Conservation (phyloP, 2,888 invertebrate genomes). For the Zaprionus bogoriensis region DNA sequence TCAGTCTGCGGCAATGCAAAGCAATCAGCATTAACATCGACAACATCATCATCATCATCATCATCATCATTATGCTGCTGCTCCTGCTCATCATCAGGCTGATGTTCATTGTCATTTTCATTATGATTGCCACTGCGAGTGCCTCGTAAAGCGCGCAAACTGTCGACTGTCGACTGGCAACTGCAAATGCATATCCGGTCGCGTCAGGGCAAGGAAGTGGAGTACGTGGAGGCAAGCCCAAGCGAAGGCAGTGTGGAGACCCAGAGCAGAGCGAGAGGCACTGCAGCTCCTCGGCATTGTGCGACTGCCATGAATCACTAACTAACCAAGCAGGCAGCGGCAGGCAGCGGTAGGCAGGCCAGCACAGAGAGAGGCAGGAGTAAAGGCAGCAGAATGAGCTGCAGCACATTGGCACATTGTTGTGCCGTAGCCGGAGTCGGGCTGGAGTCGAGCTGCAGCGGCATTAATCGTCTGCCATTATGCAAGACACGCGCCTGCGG, state of each 20-base stretch:
- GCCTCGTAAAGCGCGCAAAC: conserved; percentile 43
- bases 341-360: not conserved
- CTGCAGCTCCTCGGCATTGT: conserved; percentile 9
- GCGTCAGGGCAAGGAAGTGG: conserved; percentile 63
- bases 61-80: not conserved
- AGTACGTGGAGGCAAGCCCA: conserved; percentile 4
- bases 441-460: not conserved
- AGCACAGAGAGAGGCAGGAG: conserved; percentile 6
- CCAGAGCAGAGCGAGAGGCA: not conserved
- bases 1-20: conserved; percentile 63
- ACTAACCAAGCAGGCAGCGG: conserved; percentile 44
- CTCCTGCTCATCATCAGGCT: conserved; percentile 4
- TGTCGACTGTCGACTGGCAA: conserved; percentile 27
- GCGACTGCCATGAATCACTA: conserved; percentile 63
- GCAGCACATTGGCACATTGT: conserved; percentile 43
- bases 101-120: conserved; percentile 31
- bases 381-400: conserved; percentile 55
- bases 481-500: conserved; percentile 75
- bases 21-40: conserved; percentile 39
- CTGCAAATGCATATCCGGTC: conserved; percentile 72
- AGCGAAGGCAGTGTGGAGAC: not conserved
- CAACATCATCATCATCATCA: not conserved
- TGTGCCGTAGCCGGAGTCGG: conserved; percentile 32
- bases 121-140: conserved; percentile 13
- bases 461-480: conserved; percentile 69